These are phyloP conservation scores for Catagonus wagneri DNA, from an alignment of 2,113 vertebrate species.

Conservation along the genomic window DNA sequence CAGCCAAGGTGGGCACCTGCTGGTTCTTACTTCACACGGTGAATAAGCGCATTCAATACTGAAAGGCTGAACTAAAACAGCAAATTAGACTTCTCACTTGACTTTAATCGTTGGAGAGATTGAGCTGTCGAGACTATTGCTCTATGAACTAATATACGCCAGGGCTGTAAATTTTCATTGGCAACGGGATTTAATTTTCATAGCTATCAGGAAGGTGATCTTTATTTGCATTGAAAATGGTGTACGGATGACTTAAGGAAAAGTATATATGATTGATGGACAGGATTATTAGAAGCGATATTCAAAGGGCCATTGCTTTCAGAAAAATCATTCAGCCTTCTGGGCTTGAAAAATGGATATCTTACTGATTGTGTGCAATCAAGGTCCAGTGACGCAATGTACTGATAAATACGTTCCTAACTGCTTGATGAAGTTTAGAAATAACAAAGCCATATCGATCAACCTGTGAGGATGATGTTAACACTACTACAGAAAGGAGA, in stretches of 20 bases:
- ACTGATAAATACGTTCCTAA: background rate
- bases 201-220: background rate
- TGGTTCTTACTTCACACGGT: accelerated
- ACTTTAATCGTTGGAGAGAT: background rate
- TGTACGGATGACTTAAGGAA: background rate
- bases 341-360: background rate
- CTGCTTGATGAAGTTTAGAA: background rate
- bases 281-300: background rate
- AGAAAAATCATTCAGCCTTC: no score
- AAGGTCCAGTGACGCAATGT: accelerated
- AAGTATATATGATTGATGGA: background rate
- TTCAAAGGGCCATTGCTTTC: background rate
- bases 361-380: background rate
- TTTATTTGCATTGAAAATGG: conserved; percentile 43
- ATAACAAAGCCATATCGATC: background rate
- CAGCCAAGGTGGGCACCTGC: accelerated
- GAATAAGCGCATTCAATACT: background rate
- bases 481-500: background rate
- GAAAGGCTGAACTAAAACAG: background rate
- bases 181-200: background rate
- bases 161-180: background rate
- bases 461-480: background rate
- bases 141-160: background rate
- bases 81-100: background rate
- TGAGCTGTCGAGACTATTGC: accelerated